Evolutionary conservation across 2,888 invertebrate species (phyloP), one percentile per base, ranked within the genome.

Genomic region (Sminthurinus aureus): DNA sequence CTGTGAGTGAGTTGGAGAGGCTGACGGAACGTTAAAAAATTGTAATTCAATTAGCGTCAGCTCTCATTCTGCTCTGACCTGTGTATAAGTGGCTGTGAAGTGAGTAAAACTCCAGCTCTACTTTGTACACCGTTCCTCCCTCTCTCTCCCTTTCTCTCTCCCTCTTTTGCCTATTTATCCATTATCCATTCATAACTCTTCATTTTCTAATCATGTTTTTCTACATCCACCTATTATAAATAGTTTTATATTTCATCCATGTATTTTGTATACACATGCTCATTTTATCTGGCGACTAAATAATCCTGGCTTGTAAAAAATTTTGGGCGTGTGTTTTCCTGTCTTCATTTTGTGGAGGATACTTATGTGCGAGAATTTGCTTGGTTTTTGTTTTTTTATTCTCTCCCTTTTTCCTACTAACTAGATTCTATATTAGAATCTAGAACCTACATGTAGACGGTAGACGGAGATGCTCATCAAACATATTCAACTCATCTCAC

Each of bases 11-110:
- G 38, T 74, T 38, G 77, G 67, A 66, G 74, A 73, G 64, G 80
- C 73, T 73, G 80, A 81, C 73, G 80, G 80, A 74, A 81, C 80
- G 73, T 22, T 81, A 81, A 81, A 81, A 81, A 81, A 81, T 73
- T 74, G 74, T 86, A 84, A 86, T 86, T 85, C 79, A 83, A 85
- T 86, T 86, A 86, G 75, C 83, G 85, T 86, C 83, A 84, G 81
- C 83, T 81, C 77, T 77, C 52, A 67, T 81, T 80, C 75, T 50
- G 26, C 75, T 85, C 77, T 85, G 85, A 85, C 85, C 85, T 83
- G n/a, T n/a, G n/a, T n/a, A 77, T 83, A 83, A 85, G 78, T 81
- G 78, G 69, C 66, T 83, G 51, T 83, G 85, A 83, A 85, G 79
- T 75, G 79, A 77, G 71, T 73, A 81, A 75, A 79, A 71, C 15